Evolutionary conservation across 2,113 vertebrate genomes (phyloP).

Genomic region (Orcinus orca): DNA sequence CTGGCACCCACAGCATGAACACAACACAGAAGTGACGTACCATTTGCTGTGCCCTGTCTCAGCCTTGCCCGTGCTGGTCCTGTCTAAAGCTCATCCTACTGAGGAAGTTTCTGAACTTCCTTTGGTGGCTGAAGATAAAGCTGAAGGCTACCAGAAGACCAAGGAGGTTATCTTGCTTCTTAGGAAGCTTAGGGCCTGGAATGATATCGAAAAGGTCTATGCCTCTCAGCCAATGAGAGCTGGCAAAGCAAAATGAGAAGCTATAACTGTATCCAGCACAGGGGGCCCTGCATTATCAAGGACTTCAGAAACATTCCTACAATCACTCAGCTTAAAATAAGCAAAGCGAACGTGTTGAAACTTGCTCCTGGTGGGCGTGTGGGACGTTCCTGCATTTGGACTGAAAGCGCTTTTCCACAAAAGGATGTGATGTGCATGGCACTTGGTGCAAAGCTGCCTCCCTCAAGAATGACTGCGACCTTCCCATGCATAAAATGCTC

Average conservation of each 20-base stretch:
- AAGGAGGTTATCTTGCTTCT: background rate
- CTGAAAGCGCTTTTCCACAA: background rate
- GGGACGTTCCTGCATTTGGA: background rate
- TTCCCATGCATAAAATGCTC: background rate
- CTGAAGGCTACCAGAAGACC: background rate
- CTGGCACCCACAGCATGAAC: background rate
- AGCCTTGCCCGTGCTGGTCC: background rate
- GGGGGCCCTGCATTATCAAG: conserved; percentile 85
- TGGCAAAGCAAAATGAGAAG: conserved; percentile 96
- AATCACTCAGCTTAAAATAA: background rate
- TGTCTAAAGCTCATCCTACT: background rate
- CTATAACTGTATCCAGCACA: conserved; percentile 91
- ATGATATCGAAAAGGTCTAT: background rate
- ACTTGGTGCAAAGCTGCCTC: background rate
- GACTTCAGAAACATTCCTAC: background rate
- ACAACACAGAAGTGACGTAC: background rate
- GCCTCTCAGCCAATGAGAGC: conserved; percentile 79
- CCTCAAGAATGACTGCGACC: background rate
- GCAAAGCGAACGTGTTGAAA: background rate
- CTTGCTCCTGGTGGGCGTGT: background rate
- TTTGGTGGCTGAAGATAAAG: background rate
- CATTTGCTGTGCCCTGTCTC: background rate
- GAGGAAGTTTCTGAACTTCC: background rate
- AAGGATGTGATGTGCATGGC: background rate
- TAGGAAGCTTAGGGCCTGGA: background rate